phyloP scores from a whole-genome alignment of 2,113 vertebrate genomes.

The Prolemur simus region DNA sequence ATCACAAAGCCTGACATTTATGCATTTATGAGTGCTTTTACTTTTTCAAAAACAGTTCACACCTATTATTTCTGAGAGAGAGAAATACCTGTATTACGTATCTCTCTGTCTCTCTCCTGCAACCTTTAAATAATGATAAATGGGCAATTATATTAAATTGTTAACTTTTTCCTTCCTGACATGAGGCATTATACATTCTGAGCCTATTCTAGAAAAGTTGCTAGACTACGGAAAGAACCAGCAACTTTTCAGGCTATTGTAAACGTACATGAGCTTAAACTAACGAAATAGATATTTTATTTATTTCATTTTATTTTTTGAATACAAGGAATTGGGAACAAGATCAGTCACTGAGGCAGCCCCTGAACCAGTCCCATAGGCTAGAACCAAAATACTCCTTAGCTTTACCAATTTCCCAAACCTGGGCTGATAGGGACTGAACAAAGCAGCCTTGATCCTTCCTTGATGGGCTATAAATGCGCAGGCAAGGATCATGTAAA shows the following conservation, averaged over 20 bases:
- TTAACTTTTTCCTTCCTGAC: slow-evolving; percentile 58
- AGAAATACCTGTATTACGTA: slow-evolving; percentile 44
- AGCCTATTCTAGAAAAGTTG: slow-evolving; percentile 60
- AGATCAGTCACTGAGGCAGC: slow-evolving; percentile 17
- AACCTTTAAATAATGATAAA: slow-evolving; percentile 67
- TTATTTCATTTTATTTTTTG: slow-evolving; percentile 60
- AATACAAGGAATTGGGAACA: slow-evolving; percentile 57
- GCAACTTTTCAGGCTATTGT: slow-evolving; percentile 46
- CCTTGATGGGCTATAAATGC: slow-evolving; percentile 26
- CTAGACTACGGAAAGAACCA: slow-evolving; percentile 36
- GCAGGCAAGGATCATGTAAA: slow-evolving; percentile 51
- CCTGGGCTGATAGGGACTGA: background rate
- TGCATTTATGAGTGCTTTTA: slow-evolving; percentile 55
- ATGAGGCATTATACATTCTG: slow-evolving; percentile 59
- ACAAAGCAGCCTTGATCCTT: slow-evolving; percentile 31
- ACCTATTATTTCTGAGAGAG: slow-evolving; percentile 57
- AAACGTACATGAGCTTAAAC: slow-evolving; percentile 27
- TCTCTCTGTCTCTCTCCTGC: slow-evolving; percentile 39
- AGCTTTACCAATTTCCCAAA: background rate
- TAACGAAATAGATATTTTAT: background rate
- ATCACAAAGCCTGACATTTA: slow-evolving; percentile 65
- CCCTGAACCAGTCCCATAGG: background rate
- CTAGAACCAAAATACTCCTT: background rate
- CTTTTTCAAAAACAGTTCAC: slow-evolving; percentile 61
- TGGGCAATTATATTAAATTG: slow-evolving; percentile 75